Evolutionary conservation across 2,113 vertebrate species (phyloP), one percentile per base, ranked within the genome.

Genomic region (Lota lota): DNA sequence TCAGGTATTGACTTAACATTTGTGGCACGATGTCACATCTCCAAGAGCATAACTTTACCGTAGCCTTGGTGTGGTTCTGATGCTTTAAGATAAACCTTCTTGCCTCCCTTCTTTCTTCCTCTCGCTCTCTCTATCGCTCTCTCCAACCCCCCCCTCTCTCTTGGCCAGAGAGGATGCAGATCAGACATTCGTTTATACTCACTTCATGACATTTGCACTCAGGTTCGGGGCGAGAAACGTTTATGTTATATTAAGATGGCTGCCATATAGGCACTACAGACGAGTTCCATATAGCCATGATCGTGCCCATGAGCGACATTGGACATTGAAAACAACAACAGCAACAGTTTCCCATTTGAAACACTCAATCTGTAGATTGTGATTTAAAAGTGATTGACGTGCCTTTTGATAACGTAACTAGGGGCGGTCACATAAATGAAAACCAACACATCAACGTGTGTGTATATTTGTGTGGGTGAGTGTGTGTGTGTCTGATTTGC

Each of bases 1-100:
- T 80, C 59, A 85, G 80, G 77, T 78, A 74, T 54, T 83, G 78
- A 83, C 82, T 86, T 90, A 85, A 5, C 81, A 83, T 85, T 83
- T 74, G 76, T 67, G 63, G 73, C 74, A 75, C 66, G 19, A 80
- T 80, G 82, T 83, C 84, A 85, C 82, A 10, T 11, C 40, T 47
- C 40, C 28, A 28, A 28, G 28, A 28, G 28, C 28, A 28, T 28
- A 5, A 28, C 28, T 28, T 28, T 28, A 28, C 28, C 28, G 4
- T 2, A 28, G 28, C 28, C 28, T 28, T 28, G 12, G 8, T 47
- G 8, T 47, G 40, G 40, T 2, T 14, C 79, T 0, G 66, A 33
- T 80, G 73, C 76, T 79, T 58, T 68, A 58, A 19, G 33, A 67
- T 61, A 68, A 53, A 63, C 58, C 62, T 79, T 78, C 62, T 84